Percentiles rank a stretch among this genome's conserved stretches.
Conservation (phyloP, 2,113 vertebrate species). For the Hyaena hyaena region DNA sequence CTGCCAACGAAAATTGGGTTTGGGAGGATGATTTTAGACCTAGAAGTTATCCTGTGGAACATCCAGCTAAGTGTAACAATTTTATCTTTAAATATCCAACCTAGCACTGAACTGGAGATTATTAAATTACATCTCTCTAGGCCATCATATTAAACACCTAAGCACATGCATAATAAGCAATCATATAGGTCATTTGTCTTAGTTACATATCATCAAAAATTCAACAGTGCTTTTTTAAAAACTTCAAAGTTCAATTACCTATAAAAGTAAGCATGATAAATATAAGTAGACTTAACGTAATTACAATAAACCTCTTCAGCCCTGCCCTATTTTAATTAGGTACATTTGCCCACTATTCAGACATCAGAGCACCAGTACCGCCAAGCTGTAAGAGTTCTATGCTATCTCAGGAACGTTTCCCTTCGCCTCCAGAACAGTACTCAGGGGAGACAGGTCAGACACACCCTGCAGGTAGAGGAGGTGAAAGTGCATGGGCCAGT, state of each 20-base stretch:
- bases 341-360: neutral
- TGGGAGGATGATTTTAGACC: neutral
- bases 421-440: constrained; percentile 13
- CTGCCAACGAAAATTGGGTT: neutral
- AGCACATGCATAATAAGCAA: neutral
- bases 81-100: constrained; percentile 56
- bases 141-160: constrained; percentile 9
- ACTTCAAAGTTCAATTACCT: neutral
- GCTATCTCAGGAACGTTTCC: neutral
- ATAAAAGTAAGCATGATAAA: constrained; percentile 29
- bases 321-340: constrained; percentile 37
- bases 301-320: neutral
- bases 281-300: neutral
- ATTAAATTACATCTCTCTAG: constrained; percentile 32
- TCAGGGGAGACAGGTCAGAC: neutral
- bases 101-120: neutral
- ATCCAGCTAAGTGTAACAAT: constrained; percentile 22
- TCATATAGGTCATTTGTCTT: neutral
- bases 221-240: neutral
- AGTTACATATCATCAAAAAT: constrained; percentile 39
- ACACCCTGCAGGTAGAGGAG: neutral
- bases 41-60: constrained; percentile 40
- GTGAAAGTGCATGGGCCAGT: neutral
- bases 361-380: neutral
- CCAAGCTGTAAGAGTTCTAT: neutral